Evolutionary conservation across 2,113 vertebrate species (phyloP).

Genomic region (Chelonoidis abingdonii): DNA sequence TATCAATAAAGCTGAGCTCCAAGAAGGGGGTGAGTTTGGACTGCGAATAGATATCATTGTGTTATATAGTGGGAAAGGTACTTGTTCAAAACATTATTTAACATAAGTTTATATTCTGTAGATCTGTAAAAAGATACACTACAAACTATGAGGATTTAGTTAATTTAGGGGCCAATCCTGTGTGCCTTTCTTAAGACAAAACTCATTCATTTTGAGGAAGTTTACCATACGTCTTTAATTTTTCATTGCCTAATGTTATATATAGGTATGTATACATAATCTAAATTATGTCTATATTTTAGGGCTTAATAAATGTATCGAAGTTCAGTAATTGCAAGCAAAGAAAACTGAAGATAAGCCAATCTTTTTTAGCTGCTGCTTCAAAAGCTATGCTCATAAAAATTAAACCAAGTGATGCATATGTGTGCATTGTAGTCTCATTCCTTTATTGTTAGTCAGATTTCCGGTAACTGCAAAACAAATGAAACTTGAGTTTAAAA

Average conservation of each 20-base stretch:
- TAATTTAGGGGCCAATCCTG: background rate
- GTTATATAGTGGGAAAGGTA: background rate
- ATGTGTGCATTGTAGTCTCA: background rate
- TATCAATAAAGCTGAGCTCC: background rate
- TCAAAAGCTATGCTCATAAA: background rate
- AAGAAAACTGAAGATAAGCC: background rate
- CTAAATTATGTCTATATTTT: fast-evolving
- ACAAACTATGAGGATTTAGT: fast-evolving
- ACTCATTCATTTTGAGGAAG: background rate
- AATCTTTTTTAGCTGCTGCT: background rate
- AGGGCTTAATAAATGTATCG: background rate
- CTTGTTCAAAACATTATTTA: background rate
- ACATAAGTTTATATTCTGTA: background rate
- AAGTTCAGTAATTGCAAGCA: background rate
- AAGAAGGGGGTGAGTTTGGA: background rate
- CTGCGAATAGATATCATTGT: background rate
- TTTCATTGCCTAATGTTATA: background rate
- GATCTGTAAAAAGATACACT: fast-evolving
- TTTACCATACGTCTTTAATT: background rate
- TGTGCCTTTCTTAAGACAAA: background rate
- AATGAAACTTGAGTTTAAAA: background rate
- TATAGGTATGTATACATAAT: background rate
- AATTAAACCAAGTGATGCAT: background rate
- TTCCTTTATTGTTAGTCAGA: background rate
- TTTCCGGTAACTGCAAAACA: background rate